Conservation (phyloP, 2,113 vertebrate species). For the Vireo altiloquus region DNA sequence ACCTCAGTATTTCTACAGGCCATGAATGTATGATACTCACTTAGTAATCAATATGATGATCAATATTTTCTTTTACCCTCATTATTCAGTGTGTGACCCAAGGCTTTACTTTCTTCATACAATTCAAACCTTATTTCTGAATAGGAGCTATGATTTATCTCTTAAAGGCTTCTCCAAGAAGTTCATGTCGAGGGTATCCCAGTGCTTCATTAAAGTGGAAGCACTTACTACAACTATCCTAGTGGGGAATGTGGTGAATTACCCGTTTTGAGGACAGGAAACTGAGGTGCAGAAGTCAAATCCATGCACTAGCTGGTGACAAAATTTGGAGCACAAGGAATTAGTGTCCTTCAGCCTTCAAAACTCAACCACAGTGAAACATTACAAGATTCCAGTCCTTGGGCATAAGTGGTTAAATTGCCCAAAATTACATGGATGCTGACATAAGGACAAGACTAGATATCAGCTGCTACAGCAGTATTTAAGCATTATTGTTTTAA, state of each 20-base stretch:
- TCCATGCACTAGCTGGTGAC: neutral
- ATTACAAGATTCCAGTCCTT: neutral
- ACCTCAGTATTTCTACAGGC: neutral
- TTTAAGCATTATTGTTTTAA: neutral
- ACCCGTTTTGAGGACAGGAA: neutral
- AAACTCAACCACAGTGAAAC: neutral
- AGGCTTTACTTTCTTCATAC: neutral
- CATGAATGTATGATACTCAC: neutral
- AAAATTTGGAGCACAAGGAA: neutral
- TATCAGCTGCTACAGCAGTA: neutral
- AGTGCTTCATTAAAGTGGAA: neutral
- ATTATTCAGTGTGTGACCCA: slow-evolving; percentile 7
- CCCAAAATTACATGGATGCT: neutral
- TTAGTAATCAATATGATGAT: slow-evolving; percentile 43
- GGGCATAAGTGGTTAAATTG: neutral
- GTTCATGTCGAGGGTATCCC: neutral
- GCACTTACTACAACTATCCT: neutral
- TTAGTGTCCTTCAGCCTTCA: neutral
- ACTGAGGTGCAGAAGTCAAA: neutral
- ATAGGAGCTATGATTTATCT: neutral
- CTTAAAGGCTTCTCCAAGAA: neutral
- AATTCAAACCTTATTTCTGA: neutral
- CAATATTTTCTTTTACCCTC: slow-evolving; percentile 26
- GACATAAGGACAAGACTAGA: neutral
- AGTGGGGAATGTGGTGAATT: neutral